Conservation (phyloP, 2,797 vertebrate species). For the Graptemys geographica region DNA sequence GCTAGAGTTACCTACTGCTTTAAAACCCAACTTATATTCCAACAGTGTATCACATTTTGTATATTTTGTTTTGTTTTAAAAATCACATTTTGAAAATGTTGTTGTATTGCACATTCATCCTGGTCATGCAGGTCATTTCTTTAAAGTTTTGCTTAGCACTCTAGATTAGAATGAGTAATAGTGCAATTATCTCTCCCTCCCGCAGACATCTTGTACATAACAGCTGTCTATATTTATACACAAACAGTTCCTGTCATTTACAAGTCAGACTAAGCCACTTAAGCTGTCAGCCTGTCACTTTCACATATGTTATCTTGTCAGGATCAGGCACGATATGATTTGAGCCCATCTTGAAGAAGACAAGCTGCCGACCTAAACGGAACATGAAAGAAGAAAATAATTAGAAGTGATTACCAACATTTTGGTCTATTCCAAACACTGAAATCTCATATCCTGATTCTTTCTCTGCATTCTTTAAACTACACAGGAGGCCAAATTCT, state of each 20-base stretch:
- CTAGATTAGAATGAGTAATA: slow-evolving; percentile 78
- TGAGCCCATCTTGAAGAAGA: slow-evolving; percentile 89
- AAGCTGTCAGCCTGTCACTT: slow-evolving; percentile 78
- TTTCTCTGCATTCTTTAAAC: not conserved
- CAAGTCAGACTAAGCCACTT: slow-evolving; percentile 16
- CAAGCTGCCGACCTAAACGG: slow-evolving; percentile 87
- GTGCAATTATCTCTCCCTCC: slow-evolving; percentile 70
- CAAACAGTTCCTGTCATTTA: slow-evolving; percentile 65
- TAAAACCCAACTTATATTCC: slow-evolving; percentile 42
- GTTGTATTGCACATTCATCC: slow-evolving; percentile 87
- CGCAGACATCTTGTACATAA: slow-evolving; percentile 38
- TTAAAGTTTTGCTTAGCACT: slow-evolving; percentile 70
- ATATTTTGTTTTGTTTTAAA: slow-evolving; percentile 39
- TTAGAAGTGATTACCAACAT: not conserved
- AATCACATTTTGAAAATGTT: slow-evolving; percentile 83
- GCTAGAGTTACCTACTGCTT: slow-evolving; percentile 61
- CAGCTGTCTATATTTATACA: slow-evolving; percentile 67
- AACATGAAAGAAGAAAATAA: not conserved
- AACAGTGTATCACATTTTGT: slow-evolving; percentile 74
- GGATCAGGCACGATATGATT: slow-evolving; percentile 80
- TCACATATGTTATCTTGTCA: slow-evolving; percentile 85
- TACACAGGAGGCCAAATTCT: not conserved
- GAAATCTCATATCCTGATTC: not conserved
- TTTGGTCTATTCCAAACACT: not conserved
- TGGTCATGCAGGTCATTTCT: slow-evolving; percentile 77